Conservation (phyloP, 2,888 invertebrate species). For the Blastobasis adustella region DNA sequence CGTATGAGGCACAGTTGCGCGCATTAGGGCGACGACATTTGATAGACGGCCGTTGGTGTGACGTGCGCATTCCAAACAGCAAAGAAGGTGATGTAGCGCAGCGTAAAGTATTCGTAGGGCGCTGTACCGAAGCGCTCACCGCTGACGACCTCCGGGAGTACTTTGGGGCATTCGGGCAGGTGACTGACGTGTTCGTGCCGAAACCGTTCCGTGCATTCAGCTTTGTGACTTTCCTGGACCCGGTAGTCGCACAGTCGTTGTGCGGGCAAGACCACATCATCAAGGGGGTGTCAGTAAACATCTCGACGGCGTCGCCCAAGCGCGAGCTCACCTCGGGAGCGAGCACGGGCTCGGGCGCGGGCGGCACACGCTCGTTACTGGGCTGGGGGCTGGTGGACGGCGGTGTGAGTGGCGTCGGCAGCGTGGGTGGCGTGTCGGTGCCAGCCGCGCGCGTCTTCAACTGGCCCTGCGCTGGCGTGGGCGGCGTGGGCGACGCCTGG, state of each 20-base stretch:
- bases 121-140: constrained; percentile 86
- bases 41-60: constrained; percentile 83
- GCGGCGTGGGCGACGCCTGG: constrained; percentile 31
- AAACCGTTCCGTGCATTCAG: constrained; percentile 88
- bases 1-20: constrained; percentile 78
- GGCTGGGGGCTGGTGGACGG: constrained; percentile 53
- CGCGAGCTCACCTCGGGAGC: constrained; percentile 60
- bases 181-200: constrained; percentile 90
- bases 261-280: constrained; percentile 90
- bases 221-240: constrained; percentile 89
- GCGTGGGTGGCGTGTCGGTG: constrained; percentile 25
- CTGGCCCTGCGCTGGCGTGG: constrained; percentile 21
- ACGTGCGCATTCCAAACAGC: constrained; percentile 82
- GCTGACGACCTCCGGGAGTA: constrained; percentile 86
- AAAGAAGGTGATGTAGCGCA: constrained; percentile 79
- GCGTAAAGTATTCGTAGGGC: constrained; percentile 88
- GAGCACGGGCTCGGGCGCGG: constrained; percentile 8
- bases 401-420: constrained; percentile 26
- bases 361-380: constrained; percentile 22
- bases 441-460: constrained; percentile 30
- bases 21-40: constrained; percentile 79
- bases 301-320: constrained; percentile 91
- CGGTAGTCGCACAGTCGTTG: constrained; percentile 84
- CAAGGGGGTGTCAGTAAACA: constrained; percentile 89
- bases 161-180: constrained; percentile 86